Evolutionary conservation across 2,113 vertebrate species (phyloP), one percentile per base, ranked within the genome.

Genomic region (Paramisgurnus dabryanus): DNA sequence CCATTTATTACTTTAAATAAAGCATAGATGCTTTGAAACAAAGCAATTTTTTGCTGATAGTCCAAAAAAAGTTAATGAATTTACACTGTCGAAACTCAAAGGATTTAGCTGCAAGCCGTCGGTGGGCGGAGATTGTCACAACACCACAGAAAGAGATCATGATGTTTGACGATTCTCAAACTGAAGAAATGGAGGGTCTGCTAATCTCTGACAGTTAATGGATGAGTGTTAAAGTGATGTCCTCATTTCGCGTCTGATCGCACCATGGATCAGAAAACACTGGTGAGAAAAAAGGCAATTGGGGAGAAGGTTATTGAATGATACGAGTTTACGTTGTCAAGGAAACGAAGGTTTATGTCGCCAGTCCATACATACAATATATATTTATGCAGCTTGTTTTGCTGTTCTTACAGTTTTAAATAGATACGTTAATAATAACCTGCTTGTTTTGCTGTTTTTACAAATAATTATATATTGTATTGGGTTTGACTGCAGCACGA

Each of bases 251-350:
- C 43, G 43, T n/a, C 22, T 22, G n/a, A 66, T 27, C 40, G n/a
- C 76, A 41, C 40, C 76, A 68, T 18, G 50, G 78, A 63, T 75
- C 57, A 79, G 10, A 79, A 15, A 50, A 77, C 67, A 12, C 57
- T 13, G 83, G 80, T 80, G 80, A 85, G 83, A 4, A 39, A 18
- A 40, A 27, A 3, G 3, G 27, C 18, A 27, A 53, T 65, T 7
- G 22, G 22, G 22, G 4, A 4, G n/a, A n/a, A 74, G 60, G 8
- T n/a, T n/a, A 7, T n/a, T 41, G 5, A 53, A 53, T 53, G 13
- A 9, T 49, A 34, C 45, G 27, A 34, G 11, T 45, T 13, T 4
- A 12, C 50, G 50, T 53, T 53, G 50, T 53, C 50, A 53, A 53
- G 50, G 50, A 13, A 53, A 53, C 50, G 50, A 53, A 53, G 11